Conservation (phyloP, 2,113 vertebrate genomes). For the Pristiophorus japonicus region DNA sequence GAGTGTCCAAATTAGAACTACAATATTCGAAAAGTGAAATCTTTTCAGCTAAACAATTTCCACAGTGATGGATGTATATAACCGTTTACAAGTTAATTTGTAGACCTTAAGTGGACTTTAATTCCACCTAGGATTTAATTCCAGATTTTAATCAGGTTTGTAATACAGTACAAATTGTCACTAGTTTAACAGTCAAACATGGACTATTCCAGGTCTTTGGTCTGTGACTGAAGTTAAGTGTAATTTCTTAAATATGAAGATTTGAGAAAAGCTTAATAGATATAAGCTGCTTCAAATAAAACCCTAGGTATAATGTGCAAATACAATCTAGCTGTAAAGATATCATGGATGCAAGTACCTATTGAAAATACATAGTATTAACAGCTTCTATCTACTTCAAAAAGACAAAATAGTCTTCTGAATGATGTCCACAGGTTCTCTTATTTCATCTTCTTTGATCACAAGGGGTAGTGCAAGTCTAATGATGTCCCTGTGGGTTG, state of each 20-base stretch:
- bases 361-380: not conserved
- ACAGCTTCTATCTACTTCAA: conserved; percentile 47
- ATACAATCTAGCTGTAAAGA: not conserved
- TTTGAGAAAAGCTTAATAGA: conserved; percentile 5
- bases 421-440: conserved; percentile 78
- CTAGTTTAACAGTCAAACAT: not conserved
- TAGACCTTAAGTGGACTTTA: not conserved
- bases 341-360: not conserved
- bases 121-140: not conserved
- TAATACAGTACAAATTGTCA: not conserved
- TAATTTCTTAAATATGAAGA: not conserved
- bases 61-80: not conserved
- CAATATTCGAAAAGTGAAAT: not conserved
- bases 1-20: not conserved
- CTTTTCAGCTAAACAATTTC: not conserved
- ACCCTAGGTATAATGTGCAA: not conserved
- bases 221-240: not conserved
- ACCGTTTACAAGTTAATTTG: not conserved
- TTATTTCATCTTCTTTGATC: conserved; percentile 80
- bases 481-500: conserved; percentile 90
- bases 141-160: not conserved
- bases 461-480: conserved; percentile 80
- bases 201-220: not conserved
- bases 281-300: not conserved
- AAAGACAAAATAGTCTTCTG: conserved; percentile 85